Base-by-base conservation (phyloP, 2,888 invertebrate species). In the Drosophila diplacantha region DNA sequence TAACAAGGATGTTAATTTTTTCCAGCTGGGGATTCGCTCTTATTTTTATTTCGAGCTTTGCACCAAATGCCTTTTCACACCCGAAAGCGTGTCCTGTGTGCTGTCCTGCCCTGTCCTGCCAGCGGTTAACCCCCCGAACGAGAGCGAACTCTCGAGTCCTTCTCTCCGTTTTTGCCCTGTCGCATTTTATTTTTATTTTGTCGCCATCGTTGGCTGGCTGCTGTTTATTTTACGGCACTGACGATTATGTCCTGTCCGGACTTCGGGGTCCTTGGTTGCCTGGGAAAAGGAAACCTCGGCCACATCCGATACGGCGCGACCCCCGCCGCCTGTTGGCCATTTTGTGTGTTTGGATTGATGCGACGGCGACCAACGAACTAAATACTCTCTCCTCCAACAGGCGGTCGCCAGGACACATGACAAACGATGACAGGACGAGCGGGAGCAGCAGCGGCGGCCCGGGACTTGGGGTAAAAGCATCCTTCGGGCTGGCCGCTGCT, bases 1-100 rank as follows among this genome's bases (percentile, higher is more conserved):
- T 85, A 83, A 83, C 84, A 85, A 84, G 82, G 85, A 79, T 84
- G 85, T 85, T 84, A 85, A 85, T 85, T 85, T 81, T 75, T 75
- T 79, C 71, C 59, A 32, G 37, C 47, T 38, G 46, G 35, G 37
- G 29, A 59, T 47, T 61, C 73, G 55, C 73, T 67, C 61, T 57
- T 65, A 72, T 73, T 75, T 74, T 73, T 66, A 73, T 79, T 77
- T 73, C 72, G 61, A 73, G 72, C 73, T 83, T 78, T 71, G 65
- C 72, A 69, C 73, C 82, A 77, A 72, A 74, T 78, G 85, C 84
- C 75, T 81, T 76, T 78, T 78, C 78, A 78, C 78, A 78, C 83
- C 77, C 81, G 69, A 65, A 78, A 77, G 73, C 71, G 38, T 37
- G 79, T 39, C 75, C 75, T 39, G 26, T 43, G 43, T 26, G 22